Evolutionary conservation across 1,140 invertebrate species (phyloP), one percentile per base, ranked within the genome.

Genomic region (Halotydeus destructor): DNA sequence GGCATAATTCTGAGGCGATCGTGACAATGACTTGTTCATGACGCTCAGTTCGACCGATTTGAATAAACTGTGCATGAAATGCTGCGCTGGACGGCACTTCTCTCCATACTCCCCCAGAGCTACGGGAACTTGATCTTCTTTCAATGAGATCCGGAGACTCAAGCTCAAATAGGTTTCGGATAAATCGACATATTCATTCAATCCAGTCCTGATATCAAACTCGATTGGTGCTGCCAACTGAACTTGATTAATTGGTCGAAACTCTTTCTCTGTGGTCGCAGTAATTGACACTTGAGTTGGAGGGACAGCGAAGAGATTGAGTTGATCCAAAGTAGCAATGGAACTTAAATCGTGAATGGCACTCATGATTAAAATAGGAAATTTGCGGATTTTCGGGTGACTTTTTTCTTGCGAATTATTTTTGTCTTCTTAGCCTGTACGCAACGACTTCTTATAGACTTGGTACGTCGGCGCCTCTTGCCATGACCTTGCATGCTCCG

Each of bases 11-110:
- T 58, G 57, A 35, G 56, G 58, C 16, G 56, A 50, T 0, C 57
- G 53, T n/a, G 58, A 60, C 1, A 64, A 47, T 23, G 60, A 46
- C 52, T 59, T 62, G 49, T 63, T 57, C 52, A 64, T 63, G 4
- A 65, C 54, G 49, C 54, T 57, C 11, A 63, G 47, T 44, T 59
- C 54, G 0, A 61, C 46, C 41, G 60, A 55, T 48, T 45, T 55
- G 42, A 63, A 62, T 22, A 64, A 43, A 16, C 54, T 57, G 49
- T 60, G 55, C 25, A 61, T 5, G 44, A 57, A 55, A 53, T 62
- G 58, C 46, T 60, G 61, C 5, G 54, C 44, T 9, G 50, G 50
- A 11, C 40, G n/a, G 45, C n/a, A 57, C 47, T 5, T 22, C 23
- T 19, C 9, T 18, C 40, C 40, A 41, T 9, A 21, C 40, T 5